Conservation (phyloP, 2,113 vertebrate species). For the Motacilla alba region DNA sequence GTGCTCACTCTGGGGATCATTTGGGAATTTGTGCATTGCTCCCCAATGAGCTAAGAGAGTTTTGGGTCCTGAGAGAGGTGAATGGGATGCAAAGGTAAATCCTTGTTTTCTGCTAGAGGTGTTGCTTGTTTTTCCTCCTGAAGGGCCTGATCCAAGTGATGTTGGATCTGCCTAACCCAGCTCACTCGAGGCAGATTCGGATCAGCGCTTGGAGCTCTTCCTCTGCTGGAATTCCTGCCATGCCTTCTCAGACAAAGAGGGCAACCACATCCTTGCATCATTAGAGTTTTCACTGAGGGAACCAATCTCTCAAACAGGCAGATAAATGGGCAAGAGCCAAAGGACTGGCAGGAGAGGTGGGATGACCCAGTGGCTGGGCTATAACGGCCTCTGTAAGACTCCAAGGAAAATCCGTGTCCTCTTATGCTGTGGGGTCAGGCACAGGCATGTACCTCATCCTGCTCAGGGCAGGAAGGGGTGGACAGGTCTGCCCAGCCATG, state of each 20-base stretch:
- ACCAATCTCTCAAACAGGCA: not conserved
- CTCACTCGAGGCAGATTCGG: not conserved
- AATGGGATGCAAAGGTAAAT: not conserved
- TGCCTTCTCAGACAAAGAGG: conserved; percentile 12
- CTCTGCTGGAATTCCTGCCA: not conserved
- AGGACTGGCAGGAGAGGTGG: not conserved
- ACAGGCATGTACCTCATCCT: not conserved
- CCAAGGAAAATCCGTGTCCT: not conserved
- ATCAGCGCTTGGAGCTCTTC: not conserved
- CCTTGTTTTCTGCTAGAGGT: not conserved
- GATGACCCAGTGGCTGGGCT: not conserved
- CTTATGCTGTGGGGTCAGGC: not conserved
- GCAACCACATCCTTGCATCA: not conserved
- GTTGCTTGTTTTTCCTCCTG: not conserved
- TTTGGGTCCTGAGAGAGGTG: not conserved
- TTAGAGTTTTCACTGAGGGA: not conserved
- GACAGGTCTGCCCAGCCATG: not conserved
- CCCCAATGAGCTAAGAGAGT: not conserved
- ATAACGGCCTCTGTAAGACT: rapidly evolving
- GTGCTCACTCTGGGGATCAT: not conserved
- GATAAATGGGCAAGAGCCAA: not conserved
- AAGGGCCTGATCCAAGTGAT: not conserved
- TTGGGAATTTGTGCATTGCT: rapidly evolving
- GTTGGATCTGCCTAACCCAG: not conserved
- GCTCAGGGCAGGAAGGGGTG: not conserved